These are phyloP conservation scores for Abramis brama DNA, from an alignment of 2,113 vertebrate genomes.

Conservation along the genomic window DNA sequence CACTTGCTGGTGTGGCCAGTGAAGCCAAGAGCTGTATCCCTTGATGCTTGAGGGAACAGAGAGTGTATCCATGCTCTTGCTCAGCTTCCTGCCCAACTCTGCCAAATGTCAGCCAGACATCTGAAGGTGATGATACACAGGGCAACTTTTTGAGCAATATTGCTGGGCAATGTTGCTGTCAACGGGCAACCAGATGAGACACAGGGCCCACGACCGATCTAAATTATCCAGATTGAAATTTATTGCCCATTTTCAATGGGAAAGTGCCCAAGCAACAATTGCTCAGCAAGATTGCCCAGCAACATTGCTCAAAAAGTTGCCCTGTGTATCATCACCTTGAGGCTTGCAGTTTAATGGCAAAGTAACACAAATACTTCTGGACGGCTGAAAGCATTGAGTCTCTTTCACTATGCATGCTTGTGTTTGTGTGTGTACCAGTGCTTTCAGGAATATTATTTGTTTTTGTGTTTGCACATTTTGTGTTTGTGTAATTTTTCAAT, in stretches of 20 bases:
- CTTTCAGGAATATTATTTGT: background rate
- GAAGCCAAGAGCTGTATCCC: constrained; percentile 3
- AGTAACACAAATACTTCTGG: background rate
- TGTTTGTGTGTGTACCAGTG: background rate
- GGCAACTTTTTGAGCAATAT: too few relatives aligned
- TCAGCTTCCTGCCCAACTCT: constrained; percentile 6
- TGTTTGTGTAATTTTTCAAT: background rate
- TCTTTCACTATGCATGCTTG: background rate
- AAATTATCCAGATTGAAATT: too few relatives aligned
- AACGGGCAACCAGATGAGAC: too few relatives aligned
- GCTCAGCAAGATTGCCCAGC: too few relatives aligned
- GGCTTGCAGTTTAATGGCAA: background rate
- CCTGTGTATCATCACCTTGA: background rate
- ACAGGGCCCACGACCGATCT: too few relatives aligned
- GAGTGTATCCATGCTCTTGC: background rate
- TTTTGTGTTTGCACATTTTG: background rate
- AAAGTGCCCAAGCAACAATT: too few relatives aligned
- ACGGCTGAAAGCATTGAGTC: background rate
- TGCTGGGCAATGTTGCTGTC: too few relatives aligned
- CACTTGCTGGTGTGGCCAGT: constrained; percentile 1
- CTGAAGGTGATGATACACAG: background rate
- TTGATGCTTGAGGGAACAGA: background rate
- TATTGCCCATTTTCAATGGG: too few relatives aligned
- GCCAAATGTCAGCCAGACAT: constrained; percentile 20
- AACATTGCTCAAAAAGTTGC: too few relatives aligned